Evolutionary conservation across 2,797 vertebrate species (phyloP).

Genomic region (Euthynnus affinis): DNA sequence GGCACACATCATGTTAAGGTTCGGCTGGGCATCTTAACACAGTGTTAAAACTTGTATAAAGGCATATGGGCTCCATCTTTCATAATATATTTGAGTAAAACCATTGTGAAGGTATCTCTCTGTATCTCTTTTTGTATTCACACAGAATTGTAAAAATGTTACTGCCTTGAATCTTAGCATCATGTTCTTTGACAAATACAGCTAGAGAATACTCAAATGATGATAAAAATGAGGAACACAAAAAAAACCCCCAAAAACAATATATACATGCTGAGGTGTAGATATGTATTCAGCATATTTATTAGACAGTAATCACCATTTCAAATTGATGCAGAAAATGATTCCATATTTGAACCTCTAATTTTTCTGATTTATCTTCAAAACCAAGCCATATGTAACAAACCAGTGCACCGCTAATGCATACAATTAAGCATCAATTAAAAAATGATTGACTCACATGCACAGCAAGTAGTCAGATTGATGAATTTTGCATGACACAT

Average conservation of each 20-base stretch:
- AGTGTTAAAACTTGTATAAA: conserved; percentile 56
- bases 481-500: conserved; percentile 33
- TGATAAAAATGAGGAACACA: conserved; percentile 12
- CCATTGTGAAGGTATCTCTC: conserved; percentile 13
- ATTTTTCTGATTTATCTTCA: conserved; percentile 64
- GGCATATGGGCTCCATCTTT: conserved; percentile 31
- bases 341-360: conserved; percentile 46
- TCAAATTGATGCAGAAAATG: conserved; percentile 53
- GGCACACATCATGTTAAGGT: conserved; percentile 67
- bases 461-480: conserved; percentile 16
- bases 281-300: conserved; percentile 29
- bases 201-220: conserved; percentile 19
- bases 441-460: conserved; percentile 48
- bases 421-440: conserved; percentile 59
- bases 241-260: conserved; percentile 1
- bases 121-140: conserved; percentile 15
- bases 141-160: conserved; percentile 4
- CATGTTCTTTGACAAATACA: conserved; percentile 16
- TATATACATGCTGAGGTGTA: background rate
- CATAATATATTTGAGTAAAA: conserved; percentile 32
- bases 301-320: conserved; percentile 50
- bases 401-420: conserved; percentile 51
- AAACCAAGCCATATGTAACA: conserved; percentile 45
- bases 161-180: conserved; percentile 7
- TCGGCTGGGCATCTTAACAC: conserved; percentile 57